These are phyloP conservation scores for Oasisia sp. DNA, from an alignment of 2,888 invertebrate species.

Conservation along the genomic window DNA sequence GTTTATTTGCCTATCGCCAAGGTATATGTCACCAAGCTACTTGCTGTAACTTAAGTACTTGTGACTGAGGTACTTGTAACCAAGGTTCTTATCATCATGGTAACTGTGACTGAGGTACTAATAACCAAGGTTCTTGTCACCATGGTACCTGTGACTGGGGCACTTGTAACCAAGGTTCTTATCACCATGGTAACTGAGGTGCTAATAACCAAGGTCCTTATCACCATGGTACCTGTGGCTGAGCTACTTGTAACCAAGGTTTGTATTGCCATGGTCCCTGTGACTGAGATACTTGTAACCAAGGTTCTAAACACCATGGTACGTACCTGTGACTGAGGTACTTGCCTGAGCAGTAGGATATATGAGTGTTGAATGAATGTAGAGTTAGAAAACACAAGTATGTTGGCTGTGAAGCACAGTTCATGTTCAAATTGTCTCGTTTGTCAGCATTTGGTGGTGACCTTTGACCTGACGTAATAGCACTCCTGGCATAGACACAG, in stretches of 20 bases:
- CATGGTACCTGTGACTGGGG: neutral
- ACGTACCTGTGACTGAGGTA: too few relatives aligned
- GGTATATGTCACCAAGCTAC: neutral
- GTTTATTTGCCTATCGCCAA: too few relatives aligned
- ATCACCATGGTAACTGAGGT: too few relatives aligned
- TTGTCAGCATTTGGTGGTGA: neutral
- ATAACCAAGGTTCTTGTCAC: neutral
- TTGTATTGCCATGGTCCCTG: too few relatives aligned
- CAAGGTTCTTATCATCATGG: neutral
- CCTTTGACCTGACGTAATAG: neutral
- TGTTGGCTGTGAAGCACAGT: neutral
- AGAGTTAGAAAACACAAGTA: neutral
- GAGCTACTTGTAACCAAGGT: too few relatives aligned
- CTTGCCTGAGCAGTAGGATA: neutral
- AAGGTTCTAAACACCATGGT: too few relatives aligned
- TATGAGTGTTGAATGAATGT: neutral
- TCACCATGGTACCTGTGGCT: too few relatives aligned
- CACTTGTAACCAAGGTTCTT: neutral
- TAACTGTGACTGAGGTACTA: neutral
- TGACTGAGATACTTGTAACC: too few relatives aligned
- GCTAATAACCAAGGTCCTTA: too few relatives aligned
- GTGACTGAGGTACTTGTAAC: neutral
- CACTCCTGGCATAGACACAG: neutral
- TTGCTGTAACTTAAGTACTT: neutral
- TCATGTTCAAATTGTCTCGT: neutral